A percentile compares a stretch with the other conserved stretches of the same genome.
These are phyloP conservation scores for Thelaira solivaga DNA, from an alignment of 2,888 invertebrate species.

Conservation along the genomic window DNA sequence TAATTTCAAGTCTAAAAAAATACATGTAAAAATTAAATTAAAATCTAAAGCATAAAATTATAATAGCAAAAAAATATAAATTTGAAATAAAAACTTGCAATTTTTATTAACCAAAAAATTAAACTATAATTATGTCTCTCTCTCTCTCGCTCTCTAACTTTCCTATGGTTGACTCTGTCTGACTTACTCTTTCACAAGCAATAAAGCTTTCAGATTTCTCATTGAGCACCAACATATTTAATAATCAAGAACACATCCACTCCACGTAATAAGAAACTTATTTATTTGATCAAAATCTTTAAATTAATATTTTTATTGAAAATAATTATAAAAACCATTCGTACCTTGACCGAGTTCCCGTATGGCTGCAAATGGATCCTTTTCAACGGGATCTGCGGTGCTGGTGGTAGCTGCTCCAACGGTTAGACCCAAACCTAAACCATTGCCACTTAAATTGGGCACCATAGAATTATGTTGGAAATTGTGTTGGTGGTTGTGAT, in stretches of 20 bases:
- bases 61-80: constrained; percentile 36
- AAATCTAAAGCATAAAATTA: constrained; percentile 22
- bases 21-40: constrained; percentile 35
- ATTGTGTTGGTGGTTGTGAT: constrained; percentile 61
- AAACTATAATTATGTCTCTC: constrained; percentile 36
- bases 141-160: constrained; percentile 39
- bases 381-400: constrained; percentile 69
- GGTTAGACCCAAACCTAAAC: constrained; percentile 44
- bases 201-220: constrained; percentile 5
- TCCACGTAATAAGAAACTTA: not conserved
- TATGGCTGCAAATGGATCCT: constrained; percentile 78
- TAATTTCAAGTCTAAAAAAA: constrained; percentile 39
- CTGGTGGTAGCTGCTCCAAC: constrained; percentile 39
- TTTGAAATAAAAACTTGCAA: constrained; percentile 42
- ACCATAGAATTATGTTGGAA: constrained; percentile 57
- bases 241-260: not conserved
- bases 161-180: not conserved
- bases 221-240: constrained; percentile 8
- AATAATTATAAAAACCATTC: constrained; percentile 80
- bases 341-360: constrained; percentile 78
- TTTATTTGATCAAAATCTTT: constrained; percentile 45
- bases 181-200: constrained; percentile 11
- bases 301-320: constrained; percentile 75
- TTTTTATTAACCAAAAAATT: constrained; percentile 41
- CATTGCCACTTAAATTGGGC: constrained; percentile 36